A percentile compares a stretch with the other conserved stretches of the same genome.
These are phyloP conservation scores for Channa argus DNA, from an alignment of 2,113 vertebrate species.

Conservation along the genomic window DNA sequence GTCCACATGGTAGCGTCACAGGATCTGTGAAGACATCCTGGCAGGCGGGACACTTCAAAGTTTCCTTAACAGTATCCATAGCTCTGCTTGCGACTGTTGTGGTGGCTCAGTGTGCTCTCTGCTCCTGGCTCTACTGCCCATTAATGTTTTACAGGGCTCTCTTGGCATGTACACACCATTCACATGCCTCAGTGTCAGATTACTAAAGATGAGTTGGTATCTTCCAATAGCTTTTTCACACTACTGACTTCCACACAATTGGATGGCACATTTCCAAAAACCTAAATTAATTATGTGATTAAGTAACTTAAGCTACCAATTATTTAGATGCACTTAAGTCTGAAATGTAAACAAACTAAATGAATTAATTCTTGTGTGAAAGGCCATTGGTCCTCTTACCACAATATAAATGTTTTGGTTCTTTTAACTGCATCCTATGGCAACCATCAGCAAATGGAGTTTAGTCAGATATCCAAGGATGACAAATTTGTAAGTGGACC, in stretches of 20 bases:
- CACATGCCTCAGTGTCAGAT: conserved; percentile 65
- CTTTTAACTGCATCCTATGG: not conserved
- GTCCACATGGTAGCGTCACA: conserved; percentile 76
- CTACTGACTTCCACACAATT: conserved; percentile 8
- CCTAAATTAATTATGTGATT: not conserved
- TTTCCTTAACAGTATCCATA: conserved; percentile 64
- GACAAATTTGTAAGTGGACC: not conserved
- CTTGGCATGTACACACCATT: conserved; percentile 34
- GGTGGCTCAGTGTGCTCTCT: conserved; percentile 25
- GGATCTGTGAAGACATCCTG: conserved; percentile 77
- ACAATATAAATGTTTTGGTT: not conserved
- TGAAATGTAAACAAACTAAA: not conserved
- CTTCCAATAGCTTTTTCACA: conserved; percentile 23
- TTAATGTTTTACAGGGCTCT: conserved; percentile 73
- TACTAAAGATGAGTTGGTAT: conserved; percentile 63
- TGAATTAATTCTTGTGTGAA: not conserved
- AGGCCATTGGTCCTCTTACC: not conserved
- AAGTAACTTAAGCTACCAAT: not conserved
- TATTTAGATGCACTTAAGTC: not conserved
- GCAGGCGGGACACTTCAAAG: conserved; percentile 81
- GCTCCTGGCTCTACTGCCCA: conserved; percentile 51
- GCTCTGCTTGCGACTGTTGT: conserved; percentile 42
- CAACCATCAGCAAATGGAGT: not conserved
- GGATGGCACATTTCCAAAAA: conserved; percentile 13
- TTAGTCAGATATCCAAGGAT: not conserved